A percentile compares a stretch with the other conserved stretches of the same genome.
Conservation (phyloP, 2,888 invertebrate species). For the Ophioninae sp. region DNA sequence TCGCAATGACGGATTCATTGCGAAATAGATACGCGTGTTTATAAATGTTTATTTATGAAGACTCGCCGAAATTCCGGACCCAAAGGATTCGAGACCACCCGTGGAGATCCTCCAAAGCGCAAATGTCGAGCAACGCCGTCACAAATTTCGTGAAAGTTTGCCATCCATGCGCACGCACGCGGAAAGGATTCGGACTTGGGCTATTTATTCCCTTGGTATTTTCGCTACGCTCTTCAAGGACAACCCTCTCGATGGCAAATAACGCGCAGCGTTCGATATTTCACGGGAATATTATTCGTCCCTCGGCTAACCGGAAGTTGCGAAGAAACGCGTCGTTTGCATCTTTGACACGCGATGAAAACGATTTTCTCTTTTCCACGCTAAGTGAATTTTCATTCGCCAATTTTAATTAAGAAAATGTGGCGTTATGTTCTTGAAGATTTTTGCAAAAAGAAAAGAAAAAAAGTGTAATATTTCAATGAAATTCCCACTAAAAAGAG, state of each 20-base stretch:
- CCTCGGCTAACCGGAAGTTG: background rate
- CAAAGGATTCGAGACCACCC: slow-evolving; percentile 29
- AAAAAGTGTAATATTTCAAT: background rate
- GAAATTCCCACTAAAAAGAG: background rate
- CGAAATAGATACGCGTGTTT: background rate
- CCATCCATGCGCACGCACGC: background rate
- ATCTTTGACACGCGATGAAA: background rate
- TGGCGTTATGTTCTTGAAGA: background rate
- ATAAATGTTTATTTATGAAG: background rate
- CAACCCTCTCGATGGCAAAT: background rate
- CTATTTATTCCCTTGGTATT: slow-evolving; percentile 7
- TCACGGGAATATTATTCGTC: background rate
- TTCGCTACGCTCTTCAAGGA: background rate
- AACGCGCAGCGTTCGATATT: too few relatives aligned
- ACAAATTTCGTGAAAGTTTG: slow-evolving; percentile 30
- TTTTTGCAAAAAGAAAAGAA: background rate
- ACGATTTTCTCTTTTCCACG: background rate
- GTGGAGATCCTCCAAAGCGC: slow-evolving; percentile 54
- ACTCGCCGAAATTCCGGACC: slow-evolving; percentile 17
- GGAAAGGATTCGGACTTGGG: background rate
- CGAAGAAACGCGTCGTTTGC: background rate
- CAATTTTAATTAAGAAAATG: background rate
- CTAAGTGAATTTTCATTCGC: background rate
- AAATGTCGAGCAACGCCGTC: slow-evolving; percentile 37
- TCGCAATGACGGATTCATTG: background rate